Conservation (phyloP, 92 coral and sea anemone species). For the Siderastrea siderea region DNA sequence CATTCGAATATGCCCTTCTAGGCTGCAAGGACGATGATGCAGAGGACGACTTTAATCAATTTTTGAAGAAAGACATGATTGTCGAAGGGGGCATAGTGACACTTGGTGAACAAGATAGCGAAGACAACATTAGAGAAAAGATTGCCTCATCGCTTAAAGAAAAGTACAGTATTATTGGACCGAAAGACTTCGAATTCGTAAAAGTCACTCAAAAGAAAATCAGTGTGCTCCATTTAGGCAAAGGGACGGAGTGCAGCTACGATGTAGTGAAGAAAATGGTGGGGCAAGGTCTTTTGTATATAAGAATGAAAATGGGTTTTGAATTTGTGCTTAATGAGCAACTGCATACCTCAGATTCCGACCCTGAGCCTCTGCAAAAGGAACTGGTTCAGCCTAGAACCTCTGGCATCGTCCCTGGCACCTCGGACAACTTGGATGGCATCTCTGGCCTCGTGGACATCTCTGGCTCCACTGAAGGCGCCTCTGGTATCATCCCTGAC, state of each 20-base stretch:
- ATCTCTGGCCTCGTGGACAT: not conserved
- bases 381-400: not conserved
- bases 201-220: conserved; percentile 74
- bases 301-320: conserved; percentile 63
- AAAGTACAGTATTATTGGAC: conserved; percentile 50
- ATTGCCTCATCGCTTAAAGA: not conserved
- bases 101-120: no score
- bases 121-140: no score
- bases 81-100: no score
- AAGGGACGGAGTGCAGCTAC: conserved; percentile 62
- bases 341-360: conserved; percentile 40
- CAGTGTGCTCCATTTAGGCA: conserved; percentile 37
- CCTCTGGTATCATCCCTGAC: conserved; percentile 12
- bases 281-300: conserved; percentile 75
- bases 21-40: no score
- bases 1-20: no score
- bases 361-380: conserved; percentile 4
- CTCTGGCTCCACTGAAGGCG: not conserved
- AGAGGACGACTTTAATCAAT: no score
- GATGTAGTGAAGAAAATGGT: conserved; percentile 64
- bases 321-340: conserved; percentile 46
- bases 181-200: conserved; percentile 69
- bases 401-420: not conserved
- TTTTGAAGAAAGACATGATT: no score
- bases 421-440: not conserved